These are phyloP conservation scores for Brachypteracias leptosomus DNA, from an alignment of 2,113 vertebrate species.

Conservation along the genomic window DNA sequence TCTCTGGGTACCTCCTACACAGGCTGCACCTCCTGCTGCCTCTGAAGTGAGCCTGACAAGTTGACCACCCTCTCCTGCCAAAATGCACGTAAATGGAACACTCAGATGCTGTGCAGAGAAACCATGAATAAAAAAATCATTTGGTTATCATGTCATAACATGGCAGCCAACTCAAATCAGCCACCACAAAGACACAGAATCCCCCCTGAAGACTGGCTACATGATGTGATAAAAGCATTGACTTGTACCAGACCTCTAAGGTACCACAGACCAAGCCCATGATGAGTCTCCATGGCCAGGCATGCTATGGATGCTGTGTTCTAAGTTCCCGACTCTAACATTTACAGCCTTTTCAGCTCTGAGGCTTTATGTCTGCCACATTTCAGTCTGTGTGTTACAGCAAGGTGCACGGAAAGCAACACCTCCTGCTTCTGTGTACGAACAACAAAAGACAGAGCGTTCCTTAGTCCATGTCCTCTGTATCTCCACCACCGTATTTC, in stretches of 20 bases:
- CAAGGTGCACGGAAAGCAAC: neutral
- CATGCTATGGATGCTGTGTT: rapidly evolving
- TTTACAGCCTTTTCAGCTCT: neutral
- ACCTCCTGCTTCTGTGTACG: neutral
- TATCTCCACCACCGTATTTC: rapidly evolving
- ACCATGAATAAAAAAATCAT: neutral
- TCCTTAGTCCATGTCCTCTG: neutral
- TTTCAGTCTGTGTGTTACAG: neutral
- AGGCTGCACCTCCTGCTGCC: neutral
- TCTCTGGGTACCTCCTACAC: neutral
- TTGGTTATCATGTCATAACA: rapidly evolving
- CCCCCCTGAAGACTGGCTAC: rapidly evolving
- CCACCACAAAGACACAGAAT: neutral
- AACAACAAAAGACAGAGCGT: neutral
- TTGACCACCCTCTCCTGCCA: neutral
- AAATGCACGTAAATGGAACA: neutral
- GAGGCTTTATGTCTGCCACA: neutral
- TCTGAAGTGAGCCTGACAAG: neutral
- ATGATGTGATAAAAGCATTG: rapidly evolving
- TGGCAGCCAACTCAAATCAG: neutral
- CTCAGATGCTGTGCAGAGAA: neutral
- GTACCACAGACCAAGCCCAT: neutral
- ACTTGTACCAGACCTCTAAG: neutral
- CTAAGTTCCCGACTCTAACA: neutral
- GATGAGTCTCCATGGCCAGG: rapidly evolving